phyloP scores from a whole-genome alignment of 2,888 invertebrate genomes.

The Sericinus montela region DNA sequence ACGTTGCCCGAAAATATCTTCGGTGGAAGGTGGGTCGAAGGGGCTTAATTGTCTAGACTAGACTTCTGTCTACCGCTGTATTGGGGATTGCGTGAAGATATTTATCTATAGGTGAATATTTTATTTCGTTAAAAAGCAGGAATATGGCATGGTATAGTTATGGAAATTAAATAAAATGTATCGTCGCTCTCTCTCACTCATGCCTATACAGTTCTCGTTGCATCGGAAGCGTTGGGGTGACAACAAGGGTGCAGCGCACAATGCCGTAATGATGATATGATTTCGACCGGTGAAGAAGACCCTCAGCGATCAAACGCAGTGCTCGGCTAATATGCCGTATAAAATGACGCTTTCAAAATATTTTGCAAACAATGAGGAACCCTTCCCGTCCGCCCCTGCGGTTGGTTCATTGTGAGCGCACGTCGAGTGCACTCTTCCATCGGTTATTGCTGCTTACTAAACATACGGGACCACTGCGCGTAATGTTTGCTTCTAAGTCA shows the following conservation, averaged over 20 bases:
- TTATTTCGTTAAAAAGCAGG: no score
- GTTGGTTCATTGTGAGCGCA: slow-evolving; percentile 41
- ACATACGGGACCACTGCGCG: slow-evolving; percentile 27
- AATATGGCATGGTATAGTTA: no score
- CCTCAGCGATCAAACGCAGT: slow-evolving; percentile 71
- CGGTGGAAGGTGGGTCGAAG: no score
- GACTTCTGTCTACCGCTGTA: no score
- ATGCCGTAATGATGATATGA: slow-evolving; percentile 70
- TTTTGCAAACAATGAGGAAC: slow-evolving; percentile 75
- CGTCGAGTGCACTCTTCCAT: slow-evolving; percentile 54
- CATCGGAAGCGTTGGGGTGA: slow-evolving; percentile 31
- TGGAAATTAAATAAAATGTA: neutral
- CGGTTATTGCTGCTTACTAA: slow-evolving; percentile 32
- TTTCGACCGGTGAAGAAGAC: slow-evolving; percentile 60
- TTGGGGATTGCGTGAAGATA: no score
- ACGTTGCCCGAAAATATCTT: no score
- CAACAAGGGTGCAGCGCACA: slow-evolving; percentile 41
- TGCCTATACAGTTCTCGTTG: slow-evolving; percentile 38
- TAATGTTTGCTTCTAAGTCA: slow-evolving; percentile 12
- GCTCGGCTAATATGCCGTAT: slow-evolving; percentile 71
- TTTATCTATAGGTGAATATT: no score
- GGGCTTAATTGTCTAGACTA: no score
- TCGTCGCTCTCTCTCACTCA: neutral
- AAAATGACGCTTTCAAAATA: slow-evolving; percentile 78
- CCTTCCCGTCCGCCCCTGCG: slow-evolving; percentile 52